Percentiles rank a stretch among this genome's conserved stretches.
Conservation (phyloP, 2,113 vertebrate genomes). For the Engraulis encrasicolus region DNA sequence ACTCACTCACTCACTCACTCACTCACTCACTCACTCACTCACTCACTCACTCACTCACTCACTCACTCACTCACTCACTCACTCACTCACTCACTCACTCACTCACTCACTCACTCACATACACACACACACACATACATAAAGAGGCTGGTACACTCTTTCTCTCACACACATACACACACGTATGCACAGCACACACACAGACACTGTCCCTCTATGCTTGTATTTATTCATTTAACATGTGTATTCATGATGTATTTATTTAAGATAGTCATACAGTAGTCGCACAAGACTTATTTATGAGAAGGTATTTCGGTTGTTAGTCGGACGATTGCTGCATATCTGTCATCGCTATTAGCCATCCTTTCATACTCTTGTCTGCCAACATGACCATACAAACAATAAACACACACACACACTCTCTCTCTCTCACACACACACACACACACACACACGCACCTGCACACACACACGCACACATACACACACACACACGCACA, state of each 20-base stretch:
- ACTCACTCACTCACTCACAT: neutral
- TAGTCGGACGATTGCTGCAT: no score
- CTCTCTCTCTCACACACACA: neutral
- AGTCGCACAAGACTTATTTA: no score
- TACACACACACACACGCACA: neutral
- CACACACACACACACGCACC: neutral
- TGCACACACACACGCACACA: neutral
- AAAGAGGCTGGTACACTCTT: no score
- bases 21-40: neutral
- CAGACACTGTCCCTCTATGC: no score
- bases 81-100: conserved; percentile 2
- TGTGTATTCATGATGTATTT: no score
- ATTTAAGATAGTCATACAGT: no score
- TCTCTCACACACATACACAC: no score
- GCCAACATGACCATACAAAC: no score
- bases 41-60: neutral
- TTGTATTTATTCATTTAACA: no score
- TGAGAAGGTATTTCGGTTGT: no score
- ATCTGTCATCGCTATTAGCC: no score
- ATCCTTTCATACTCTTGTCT: no score
- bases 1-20: neutral
- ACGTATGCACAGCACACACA: neutral
- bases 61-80: conserved; percentile 3
- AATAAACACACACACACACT: neutral
- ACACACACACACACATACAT: neutral